Evolutionary conservation across 1,140 invertebrate species (phyloP), one percentile per base, ranked within the genome.

Genomic region (Bombus cullumanus): DNA sequence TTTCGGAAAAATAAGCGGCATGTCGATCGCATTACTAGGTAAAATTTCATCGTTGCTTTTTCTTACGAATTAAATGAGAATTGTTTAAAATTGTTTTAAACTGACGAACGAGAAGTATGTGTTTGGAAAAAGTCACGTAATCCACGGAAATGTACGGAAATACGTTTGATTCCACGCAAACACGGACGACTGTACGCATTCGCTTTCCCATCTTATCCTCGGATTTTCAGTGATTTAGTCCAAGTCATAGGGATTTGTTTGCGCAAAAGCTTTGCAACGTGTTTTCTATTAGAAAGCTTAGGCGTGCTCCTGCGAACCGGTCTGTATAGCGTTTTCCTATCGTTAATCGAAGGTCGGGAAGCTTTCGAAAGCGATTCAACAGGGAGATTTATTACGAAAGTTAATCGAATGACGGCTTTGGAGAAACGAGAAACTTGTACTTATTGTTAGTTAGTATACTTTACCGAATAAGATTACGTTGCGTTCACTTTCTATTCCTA

Each of bases 231-330:
- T 68, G 77, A 87, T 85, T 79, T 74, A 47, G 25, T 10, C 34
- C 25, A 43, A 66, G 5, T 13, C 75, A 41, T 28, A 37, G 74
- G 47, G 47, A 75, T 75, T 75, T 57, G 47, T 47, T 75, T 37
- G 47, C 47, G 22, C 34, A 5, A 41, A 73, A 86, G 80, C 68
- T 69, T 62, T 22, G 57, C 73, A 34, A 72, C 37, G 72, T 82
- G 57, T 81, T 81, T 88, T 81, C 34, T 62, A 81, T 88, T 85
- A 53, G 22, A 76, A 86, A 64, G 59, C 43, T 64, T 43, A 31
- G 18, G 47, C 8, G 47, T 22, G 47, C 47, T 53, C 5, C 47
- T 53, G 2, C 47, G 47, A 22, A 53, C 18, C 1, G 18, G 5
- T 22, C 6, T 22, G 34, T 76, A 59, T 62, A 25, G 53, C 25